Evolutionary conservation across 2,888 invertebrate species (phyloP).

Genomic region (Rhagonycha lutea): DNA sequence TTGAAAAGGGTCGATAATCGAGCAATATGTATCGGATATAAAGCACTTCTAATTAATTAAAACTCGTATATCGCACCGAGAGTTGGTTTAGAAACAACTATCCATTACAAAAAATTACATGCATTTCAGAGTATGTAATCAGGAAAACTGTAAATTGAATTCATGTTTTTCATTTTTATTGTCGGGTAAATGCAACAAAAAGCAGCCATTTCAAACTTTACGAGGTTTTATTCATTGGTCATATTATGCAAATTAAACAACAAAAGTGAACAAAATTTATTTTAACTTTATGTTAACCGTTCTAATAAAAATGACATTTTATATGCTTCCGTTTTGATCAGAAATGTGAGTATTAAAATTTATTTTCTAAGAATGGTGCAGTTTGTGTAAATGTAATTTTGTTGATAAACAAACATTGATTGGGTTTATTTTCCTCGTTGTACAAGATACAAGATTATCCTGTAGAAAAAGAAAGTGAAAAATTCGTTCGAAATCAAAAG

Average conservation of each 20-base stretch:
- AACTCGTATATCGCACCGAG: too few species aligned
- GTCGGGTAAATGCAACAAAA: neutral
- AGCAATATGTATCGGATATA: too few species aligned
- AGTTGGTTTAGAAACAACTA: neutral
- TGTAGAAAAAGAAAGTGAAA: too few species aligned
- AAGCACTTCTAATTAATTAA: neutral
- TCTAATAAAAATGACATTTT: too few species aligned
- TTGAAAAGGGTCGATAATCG: too few species aligned
- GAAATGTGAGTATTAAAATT: neutral
- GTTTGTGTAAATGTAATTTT: too few species aligned
- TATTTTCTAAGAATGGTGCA: neutral
- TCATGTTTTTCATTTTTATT: neutral
- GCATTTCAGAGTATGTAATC: neutral
- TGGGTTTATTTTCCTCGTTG: too few species aligned
- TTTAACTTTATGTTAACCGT: neutral
- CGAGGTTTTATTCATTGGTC: neutral
- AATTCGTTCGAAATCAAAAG: too few species aligned
- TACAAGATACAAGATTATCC: too few species aligned
- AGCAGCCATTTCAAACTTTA: neutral
- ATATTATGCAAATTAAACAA: neutral
- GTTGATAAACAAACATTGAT: too few species aligned
- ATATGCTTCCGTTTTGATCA: neutral
- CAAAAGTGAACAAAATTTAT: neutral
- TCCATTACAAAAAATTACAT: neutral
- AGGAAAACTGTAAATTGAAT: neutral